Evolutionary conservation across 2,797 vertebrate species (phyloP), one percentile per base, ranked within the genome.

Genomic region (Acanthiza pusilla): DNA sequence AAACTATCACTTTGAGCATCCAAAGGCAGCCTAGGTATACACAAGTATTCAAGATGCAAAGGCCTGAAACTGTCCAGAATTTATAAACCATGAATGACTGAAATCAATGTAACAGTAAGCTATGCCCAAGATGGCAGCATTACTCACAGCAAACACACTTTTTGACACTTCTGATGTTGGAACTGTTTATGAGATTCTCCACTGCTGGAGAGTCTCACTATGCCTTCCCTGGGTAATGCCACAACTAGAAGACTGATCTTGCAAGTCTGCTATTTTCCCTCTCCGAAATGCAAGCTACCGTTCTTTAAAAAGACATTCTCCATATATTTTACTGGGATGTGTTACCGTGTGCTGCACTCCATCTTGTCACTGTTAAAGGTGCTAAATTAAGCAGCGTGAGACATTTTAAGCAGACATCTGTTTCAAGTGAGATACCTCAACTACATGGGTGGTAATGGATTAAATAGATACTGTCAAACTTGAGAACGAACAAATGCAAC

Each of bases 321-420:
- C 74, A 62, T 42, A 29, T 26, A 51, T 93, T 85, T 95, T 61
- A 79, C 67, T 74, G 80, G 17, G 42, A 89, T 54, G 36, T 51
- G 67, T 67, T 87, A 82, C 74, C 4, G 7, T 53, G 43, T 66
- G 77, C 74, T 81, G 58, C 54, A 65, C 66, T 92, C 70, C 80
- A 85, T 65, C 77, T 76, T 85, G 34, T 66, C 88, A 89, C 77
- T 91, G 78, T 72, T 73, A 71, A 91, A 94, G 71, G 47, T 66
- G 63, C 74, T 94, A 96, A 95, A 93, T 75, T 68, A 90, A 95
- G 66, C 84, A 92, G 62, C 7, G 4, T 48, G 62, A 96, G 71
- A 72, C 55, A 85, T 71, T 91, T 91, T 58, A 76, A 88, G 50
- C 32, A 84, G 84, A 78, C 63, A 78, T 72, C 83, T 93, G 80